These are phyloP conservation scores for Arnoldichthys spilopterus DNA, from an alignment of 2,797 vertebrate species.

Conservation along the genomic window DNA sequence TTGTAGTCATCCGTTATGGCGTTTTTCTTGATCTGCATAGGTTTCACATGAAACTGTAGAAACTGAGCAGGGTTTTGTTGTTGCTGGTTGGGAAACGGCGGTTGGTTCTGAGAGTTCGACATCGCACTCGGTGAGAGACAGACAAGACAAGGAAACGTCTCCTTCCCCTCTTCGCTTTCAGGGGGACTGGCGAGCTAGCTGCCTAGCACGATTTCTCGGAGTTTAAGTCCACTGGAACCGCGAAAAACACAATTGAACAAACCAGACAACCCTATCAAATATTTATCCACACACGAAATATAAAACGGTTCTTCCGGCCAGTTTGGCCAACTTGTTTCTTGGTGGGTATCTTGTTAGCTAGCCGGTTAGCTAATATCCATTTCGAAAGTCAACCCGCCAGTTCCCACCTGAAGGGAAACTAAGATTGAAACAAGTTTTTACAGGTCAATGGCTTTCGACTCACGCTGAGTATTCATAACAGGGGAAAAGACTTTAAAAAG, in stretches of 20 bases:
- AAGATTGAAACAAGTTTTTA: conserved; percentile 9
- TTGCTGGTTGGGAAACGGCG: conserved; percentile 79
- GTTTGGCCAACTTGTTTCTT: conserved; percentile 67
- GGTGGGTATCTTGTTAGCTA: conserved; percentile 68
- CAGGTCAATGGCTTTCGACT: neutral
- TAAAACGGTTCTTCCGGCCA: neutral
- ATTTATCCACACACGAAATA: conserved; percentile 6
- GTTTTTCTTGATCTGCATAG: conserved; percentile 89
- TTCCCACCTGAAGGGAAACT: conserved; percentile 58
- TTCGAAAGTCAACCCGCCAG: conserved; percentile 67
- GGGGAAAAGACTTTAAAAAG: neutral
- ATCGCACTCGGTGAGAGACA: conserved; percentile 65
- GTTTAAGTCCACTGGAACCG: conserved; percentile 15
- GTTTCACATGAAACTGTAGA: conserved; percentile 79
- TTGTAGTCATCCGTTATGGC: conserved; percentile 98
- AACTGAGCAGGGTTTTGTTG: conserved; percentile 72
- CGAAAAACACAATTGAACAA: too few relatives aligned
- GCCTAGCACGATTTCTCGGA: conserved; percentile 44
- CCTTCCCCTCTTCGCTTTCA: conserved; percentile 52
- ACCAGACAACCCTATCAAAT: neutral
- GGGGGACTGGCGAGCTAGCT: neutral
- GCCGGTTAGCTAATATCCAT: conserved; percentile 80
- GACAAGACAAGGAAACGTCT: conserved; percentile 41
- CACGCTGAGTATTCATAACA: neutral
- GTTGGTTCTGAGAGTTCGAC: conserved; percentile 84